Evolutionary conservation across 2,113 vertebrate species (phyloP).

Genomic region (Procapra przewalskii): DNA sequence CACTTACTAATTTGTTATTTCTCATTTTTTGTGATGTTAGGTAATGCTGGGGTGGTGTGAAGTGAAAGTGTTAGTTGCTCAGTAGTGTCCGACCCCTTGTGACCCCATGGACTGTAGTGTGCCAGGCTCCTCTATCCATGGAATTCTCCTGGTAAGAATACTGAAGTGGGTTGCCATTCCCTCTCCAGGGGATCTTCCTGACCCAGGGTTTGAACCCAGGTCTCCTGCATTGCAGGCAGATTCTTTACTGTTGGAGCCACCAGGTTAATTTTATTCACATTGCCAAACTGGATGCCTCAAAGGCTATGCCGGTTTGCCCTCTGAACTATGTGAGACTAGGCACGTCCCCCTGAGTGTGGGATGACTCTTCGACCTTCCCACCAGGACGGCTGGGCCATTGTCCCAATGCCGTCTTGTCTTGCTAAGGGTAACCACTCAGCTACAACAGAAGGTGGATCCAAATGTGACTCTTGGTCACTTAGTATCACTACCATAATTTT

Average conservation of each 20-base stretch:
- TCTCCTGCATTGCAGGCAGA: background rate
- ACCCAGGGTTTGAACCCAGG: background rate
- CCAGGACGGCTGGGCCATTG: background rate
- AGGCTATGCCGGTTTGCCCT: background rate
- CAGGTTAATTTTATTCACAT: background rate
- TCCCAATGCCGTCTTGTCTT: background rate
- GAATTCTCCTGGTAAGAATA: background rate
- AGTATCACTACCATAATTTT: background rate
- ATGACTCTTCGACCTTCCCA: background rate
- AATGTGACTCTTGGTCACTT: background rate
- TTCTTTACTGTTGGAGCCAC: background rate
- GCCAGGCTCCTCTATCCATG: background rate
- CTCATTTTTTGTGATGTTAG: background rate
- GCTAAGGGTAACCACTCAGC: background rate
- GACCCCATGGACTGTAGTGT: background rate
- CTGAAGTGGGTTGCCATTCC: background rate
- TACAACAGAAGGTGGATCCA: background rate
- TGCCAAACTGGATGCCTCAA: background rate
- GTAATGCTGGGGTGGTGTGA: background rate
- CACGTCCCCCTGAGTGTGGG: background rate
- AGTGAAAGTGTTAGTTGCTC: background rate
- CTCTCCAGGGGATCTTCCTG: background rate
- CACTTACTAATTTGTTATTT: background rate
- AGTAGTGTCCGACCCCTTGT: background rate
- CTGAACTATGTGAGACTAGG: background rate